Conservation (phyloP, 2,888 invertebrate species). For the Habroteleia sp. region DNA sequence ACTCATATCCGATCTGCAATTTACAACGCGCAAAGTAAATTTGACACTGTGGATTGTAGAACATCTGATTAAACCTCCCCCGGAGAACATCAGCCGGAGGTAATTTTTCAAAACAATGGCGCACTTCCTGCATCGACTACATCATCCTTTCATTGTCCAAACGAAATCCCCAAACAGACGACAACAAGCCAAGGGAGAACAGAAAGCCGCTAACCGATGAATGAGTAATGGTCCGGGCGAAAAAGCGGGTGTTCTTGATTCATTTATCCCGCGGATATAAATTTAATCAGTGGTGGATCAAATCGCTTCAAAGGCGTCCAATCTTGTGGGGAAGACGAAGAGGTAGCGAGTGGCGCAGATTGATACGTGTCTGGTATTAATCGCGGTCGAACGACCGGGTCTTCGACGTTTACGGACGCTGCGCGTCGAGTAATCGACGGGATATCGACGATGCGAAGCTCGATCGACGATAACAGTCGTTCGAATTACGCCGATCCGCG, state of each 20-base stretch:
- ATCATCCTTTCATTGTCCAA: slow-evolving; percentile 20
- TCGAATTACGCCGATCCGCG: slow-evolving; percentile 49
- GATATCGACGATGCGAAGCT: slow-evolving; percentile 32
- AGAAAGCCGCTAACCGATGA: not conserved
- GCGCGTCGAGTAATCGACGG: slow-evolving; percentile 37
- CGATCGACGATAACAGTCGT: slow-evolving; percentile 48
- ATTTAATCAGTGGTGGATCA: slow-evolving; percentile 56
- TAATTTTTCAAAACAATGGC: slow-evolving; percentile 36
- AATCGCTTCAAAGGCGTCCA: slow-evolving; percentile 55
- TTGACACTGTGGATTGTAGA: slow-evolving; percentile 16
- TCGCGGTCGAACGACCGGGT: slow-evolving; percentile 30
- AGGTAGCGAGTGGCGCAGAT: slow-evolving; percentile 30
- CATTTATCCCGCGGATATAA: slow-evolving; percentile 57
- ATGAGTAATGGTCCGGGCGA: slow-evolving; percentile 32
- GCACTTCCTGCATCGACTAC: slow-evolving; percentile 24
- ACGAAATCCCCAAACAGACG: slow-evolving; percentile 39
- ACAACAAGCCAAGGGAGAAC: slow-evolving; percentile 16
- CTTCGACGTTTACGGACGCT: slow-evolving; percentile 22
- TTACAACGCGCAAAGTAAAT: no score
- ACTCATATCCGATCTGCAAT: no score
- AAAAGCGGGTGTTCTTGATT: slow-evolving; percentile 20
- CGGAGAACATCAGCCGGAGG: slow-evolving; percentile 2
- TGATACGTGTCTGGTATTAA: slow-evolving; percentile 56
- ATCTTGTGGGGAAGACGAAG: slow-evolving; percentile 23
- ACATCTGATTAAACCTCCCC: slow-evolving; percentile 43